These are phyloP conservation scores for Orchesellides sinensis DNA, from an alignment of 2,888 invertebrate genomes.

Conservation along the genomic window DNA sequence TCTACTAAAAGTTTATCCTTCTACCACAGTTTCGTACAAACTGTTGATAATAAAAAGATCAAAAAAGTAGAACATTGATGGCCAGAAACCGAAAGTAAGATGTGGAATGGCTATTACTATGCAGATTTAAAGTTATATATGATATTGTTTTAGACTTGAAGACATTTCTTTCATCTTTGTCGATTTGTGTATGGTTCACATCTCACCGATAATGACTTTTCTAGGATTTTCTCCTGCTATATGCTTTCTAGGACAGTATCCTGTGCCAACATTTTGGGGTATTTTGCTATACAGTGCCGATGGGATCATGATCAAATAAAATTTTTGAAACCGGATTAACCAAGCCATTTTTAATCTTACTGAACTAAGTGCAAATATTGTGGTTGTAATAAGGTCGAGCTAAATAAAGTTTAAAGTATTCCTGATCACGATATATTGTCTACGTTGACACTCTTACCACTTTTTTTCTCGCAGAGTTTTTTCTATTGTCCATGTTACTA, in stretches of 20 bases:
- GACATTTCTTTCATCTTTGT: slow-evolving; percentile 63
- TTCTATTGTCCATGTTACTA: no score
- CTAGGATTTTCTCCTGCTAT: slow-evolving; percentile 29
- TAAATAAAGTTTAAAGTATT: slow-evolving; percentile 14
- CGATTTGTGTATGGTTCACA: slow-evolving; percentile 66
- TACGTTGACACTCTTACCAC: no score
- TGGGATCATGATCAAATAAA: no score
- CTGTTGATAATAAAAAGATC: slow-evolving; percentile 50
- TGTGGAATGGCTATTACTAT: background rate
- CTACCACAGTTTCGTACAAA: no score
- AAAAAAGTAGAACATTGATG: slow-evolving; percentile 47
- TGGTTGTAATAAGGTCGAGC: no score
- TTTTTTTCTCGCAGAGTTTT: no score
- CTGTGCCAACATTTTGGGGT: background rate
- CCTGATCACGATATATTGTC: slow-evolving; percentile 6
- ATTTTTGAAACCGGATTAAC: no score
- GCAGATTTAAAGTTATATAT: slow-evolving; percentile 38
- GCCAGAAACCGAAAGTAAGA: background rate
- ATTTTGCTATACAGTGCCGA: background rate
- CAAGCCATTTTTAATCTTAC: no score
- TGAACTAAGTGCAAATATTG: no score
- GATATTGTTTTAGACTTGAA: slow-evolving; percentile 20
- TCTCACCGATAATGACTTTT: slow-evolving; percentile 69
- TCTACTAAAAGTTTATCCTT: background rate
- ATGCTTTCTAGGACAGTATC: background rate